These are phyloP conservation scores for Linepithema humile DNA, from an alignment of 1,140 invertebrate species.

Conservation along the genomic window DNA sequence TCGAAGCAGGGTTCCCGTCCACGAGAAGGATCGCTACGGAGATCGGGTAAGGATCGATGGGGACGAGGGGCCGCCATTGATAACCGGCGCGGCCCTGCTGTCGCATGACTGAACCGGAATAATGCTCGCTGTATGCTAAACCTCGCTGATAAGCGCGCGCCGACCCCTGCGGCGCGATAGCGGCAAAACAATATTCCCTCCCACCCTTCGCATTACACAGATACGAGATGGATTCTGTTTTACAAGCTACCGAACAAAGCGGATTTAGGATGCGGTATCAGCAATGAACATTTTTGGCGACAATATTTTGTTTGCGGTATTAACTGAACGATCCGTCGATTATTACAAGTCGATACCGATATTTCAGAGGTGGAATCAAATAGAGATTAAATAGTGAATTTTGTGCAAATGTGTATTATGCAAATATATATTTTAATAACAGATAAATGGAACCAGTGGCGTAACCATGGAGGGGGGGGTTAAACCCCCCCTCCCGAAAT, in stretches of 20 bases:
- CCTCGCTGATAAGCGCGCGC: constrained; percentile 60
- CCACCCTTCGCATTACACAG: constrained; percentile 23
- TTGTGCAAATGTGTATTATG: too few species aligned
- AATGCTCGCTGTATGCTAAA: constrained; percentile 62
- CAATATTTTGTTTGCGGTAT: too few species aligned
- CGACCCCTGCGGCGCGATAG: constrained; percentile 50
- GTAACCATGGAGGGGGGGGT: too few species aligned
- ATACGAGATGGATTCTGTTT: constrained; percentile 58
- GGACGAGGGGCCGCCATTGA: constrained; percentile 55
- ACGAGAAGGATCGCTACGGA: constrained; percentile 4
- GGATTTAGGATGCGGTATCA: background rate
- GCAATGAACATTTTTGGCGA: too few species aligned
- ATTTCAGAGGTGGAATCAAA: too few species aligned
- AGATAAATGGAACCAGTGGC: too few species aligned
- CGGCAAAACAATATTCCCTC: constrained; percentile 65
- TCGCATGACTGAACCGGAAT: constrained; percentile 65
- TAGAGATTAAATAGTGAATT: too few species aligned
- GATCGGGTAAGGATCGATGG: constrained; percentile 33
- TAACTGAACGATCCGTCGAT: too few species aligned
- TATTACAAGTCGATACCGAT: too few species aligned
- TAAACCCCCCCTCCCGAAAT: too few species aligned
- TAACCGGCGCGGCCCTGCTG: constrained; percentile 61
- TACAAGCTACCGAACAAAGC: constrained; percentile 22
- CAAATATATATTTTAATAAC: too few species aligned
- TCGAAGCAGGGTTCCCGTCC: constrained; percentile 12